phyloP scores from a whole-genome alignment of 2,797 vertebrate species.

The Okamejei kenojei region DNA sequence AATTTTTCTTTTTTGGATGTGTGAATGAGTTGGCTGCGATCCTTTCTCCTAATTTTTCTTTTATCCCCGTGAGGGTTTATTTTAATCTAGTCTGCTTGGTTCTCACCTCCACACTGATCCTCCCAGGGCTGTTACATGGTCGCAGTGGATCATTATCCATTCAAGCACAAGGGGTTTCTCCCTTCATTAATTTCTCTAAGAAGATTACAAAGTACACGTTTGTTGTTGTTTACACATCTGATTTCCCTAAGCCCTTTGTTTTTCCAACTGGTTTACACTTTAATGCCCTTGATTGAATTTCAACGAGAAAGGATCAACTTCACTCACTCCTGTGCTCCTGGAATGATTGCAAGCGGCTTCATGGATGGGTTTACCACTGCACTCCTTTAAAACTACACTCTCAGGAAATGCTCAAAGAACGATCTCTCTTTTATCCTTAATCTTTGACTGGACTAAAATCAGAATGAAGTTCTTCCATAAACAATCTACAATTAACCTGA shows the following conservation, averaged over 20 bases:
- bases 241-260: conserved; percentile 99
- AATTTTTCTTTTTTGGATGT: conserved; percentile 68
- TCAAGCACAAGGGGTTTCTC: conserved; percentile 60
- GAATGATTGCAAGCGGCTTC: background rate
- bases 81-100: conserved; percentile 82
- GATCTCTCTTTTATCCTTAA: conserved; percentile 31
- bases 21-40: conserved; percentile 68
- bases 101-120: conserved; percentile 90
- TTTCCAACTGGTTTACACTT: conserved; percentile 99
- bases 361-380: conserved; percentile 7
- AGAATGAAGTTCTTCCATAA: background rate
- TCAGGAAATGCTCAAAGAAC: conserved; percentile 23
- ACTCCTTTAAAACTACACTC: background rate
- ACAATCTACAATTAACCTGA: background rate
- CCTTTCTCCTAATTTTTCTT: conserved; percentile 80
- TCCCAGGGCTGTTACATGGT: conserved; percentile 76
- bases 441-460: background rate
- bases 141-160: conserved; percentile 63
- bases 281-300: conserved; percentile 96
- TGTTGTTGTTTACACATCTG: conserved; percentile 97
- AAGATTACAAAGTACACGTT: conserved; percentile 90
- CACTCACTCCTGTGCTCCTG: conserved; percentile 61
- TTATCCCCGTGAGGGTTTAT: conserved; percentile 75
- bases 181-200: conserved; percentile 97
- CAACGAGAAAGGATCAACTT: conserved; percentile 80